A percentile compares a stretch with the other conserved stretches of the same genome.
These are phyloP conservation scores for Spodoptera exigua DNA, from an alignment of 2,888 invertebrate species.

Conservation along the genomic window DNA sequence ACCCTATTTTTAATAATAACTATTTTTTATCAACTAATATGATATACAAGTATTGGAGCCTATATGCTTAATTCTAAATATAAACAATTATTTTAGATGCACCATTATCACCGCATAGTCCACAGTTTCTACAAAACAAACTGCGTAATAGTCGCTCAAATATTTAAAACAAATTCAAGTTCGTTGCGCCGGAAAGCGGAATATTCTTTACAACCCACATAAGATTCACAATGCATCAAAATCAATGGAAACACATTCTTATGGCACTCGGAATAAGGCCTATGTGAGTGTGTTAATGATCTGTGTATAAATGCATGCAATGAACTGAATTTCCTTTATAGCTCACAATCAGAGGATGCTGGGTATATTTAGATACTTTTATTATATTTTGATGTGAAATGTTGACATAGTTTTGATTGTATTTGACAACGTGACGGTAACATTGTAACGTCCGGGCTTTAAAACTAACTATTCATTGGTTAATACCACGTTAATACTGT, in stretches of 20 bases:
- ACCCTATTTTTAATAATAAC: too few relatives aligned
- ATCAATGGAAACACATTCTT: constrained; percentile 20
- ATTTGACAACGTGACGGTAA: neutral
- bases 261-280: constrained; percentile 11
- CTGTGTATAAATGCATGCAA: constrained; percentile 59
- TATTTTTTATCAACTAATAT: too few relatives aligned
- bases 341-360: constrained; percentile 64
- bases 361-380: constrained; percentile 55
- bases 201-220: constrained; percentile 53
- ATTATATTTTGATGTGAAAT: constrained; percentile 19
- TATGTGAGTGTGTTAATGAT: constrained; percentile 11
- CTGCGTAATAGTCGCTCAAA: constrained; percentile 34
- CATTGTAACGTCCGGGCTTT: too few relatives aligned
- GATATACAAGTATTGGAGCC: too few relatives aligned
- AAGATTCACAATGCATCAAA: neutral
- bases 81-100: too few relatives aligned
- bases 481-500: too few relatives aligned
- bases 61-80: too few relatives aligned
- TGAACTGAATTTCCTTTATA: constrained; percentile 70
- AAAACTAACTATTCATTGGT: too few relatives aligned
- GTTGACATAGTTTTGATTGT: constrained; percentile 17
- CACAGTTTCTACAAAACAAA: constrained; percentile 9
- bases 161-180: constrained; percentile 39
- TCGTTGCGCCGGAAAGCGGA: constrained; percentile 54
- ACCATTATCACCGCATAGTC: too few relatives aligned